A percentile compares a stretch with the other conserved stretches of the same genome.
phyloP scores from a whole-genome alignment of 2,797 vertebrate genomes.

The Ispidina lecontei region DNA sequence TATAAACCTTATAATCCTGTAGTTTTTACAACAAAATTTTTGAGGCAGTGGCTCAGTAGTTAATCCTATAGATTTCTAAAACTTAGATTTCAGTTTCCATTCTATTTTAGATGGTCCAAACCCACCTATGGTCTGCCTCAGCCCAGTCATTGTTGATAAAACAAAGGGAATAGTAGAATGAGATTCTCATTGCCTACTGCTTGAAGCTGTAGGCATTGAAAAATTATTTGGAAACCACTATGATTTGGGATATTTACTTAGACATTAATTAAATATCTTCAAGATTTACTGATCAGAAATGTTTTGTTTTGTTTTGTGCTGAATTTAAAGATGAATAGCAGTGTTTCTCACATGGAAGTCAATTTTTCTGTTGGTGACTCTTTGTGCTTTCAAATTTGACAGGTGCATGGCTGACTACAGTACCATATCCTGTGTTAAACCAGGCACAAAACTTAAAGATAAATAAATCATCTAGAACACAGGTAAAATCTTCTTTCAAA shows the following conservation, averaged over 20 bases:
- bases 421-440: neutral
- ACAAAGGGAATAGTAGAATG: neutral
- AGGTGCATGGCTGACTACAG: neutral
- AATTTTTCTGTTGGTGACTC: neutral
- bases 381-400: neutral
- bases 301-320: neutral
- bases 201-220: neutral
- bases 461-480: neutral
- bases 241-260: neutral
- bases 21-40: neutral
- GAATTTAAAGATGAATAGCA: neutral
- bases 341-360: neutral
- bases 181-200: neutral
- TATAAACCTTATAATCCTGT: neutral
- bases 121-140: neutral
- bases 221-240: neutral
- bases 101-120: neutral
- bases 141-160: neutral
- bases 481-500: neutral
- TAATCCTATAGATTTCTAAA: neutral
- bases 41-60: neutral
- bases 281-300: neutral
- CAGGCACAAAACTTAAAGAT: neutral
- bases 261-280: neutral
- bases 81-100: neutral